Evolutionary conservation across 1,140 invertebrate species (phyloP), one percentile per base, ranked within the genome.

Genomic region (Ceratoteleas bidentatus): DNA sequence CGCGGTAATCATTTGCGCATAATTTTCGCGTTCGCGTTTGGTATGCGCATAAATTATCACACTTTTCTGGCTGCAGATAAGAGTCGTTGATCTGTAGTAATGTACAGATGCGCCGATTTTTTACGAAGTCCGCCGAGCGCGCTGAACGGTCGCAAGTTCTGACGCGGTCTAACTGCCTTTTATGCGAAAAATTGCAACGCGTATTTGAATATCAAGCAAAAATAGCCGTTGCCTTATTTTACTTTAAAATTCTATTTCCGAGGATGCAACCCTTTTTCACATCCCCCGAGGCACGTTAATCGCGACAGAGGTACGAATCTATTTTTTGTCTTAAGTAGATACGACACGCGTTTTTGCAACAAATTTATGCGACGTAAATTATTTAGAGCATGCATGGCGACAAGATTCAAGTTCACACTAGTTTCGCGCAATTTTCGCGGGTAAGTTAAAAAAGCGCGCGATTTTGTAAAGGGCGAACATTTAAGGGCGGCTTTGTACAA

Each of bases 21-120:
- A 49, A 64, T 64, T 64, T 64, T 64, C 50, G 34, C 38, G 34
- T n/a, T 49, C n/a, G 13, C 5, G 49, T 61, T 61, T 24, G 33
- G 32, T 49, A 49, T 61, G 24, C 13, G 49, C 58, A 49, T 61
- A 61, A 61, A 61, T 49, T 61, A 43, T 61, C 58, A 61, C 43
- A 61, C 24, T 61, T 61, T 61, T 34, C 32, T 61, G 16, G 45
- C 11, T 9, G 32, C 24, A 60, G 40, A 60, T 60, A 60, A 62
- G 58, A 62, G 58, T 62, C 43, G 43, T 33, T 61, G 14, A 49
- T 62, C 38, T 62, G 49, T 50, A 61, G 49, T 50, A 14, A 50
- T 62, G 33, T 50, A 50, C 45, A 50, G 32, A 34, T 50, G 58
- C 43, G 34, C n/a, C 58, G 33, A 49, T 62, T 62, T 62, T 14